Evolutionary conservation across 64 coral and sea anemone species (phyloP), one percentile per base, ranked within the genome.

Genomic region (Stichodactyla mertensii): DNA sequence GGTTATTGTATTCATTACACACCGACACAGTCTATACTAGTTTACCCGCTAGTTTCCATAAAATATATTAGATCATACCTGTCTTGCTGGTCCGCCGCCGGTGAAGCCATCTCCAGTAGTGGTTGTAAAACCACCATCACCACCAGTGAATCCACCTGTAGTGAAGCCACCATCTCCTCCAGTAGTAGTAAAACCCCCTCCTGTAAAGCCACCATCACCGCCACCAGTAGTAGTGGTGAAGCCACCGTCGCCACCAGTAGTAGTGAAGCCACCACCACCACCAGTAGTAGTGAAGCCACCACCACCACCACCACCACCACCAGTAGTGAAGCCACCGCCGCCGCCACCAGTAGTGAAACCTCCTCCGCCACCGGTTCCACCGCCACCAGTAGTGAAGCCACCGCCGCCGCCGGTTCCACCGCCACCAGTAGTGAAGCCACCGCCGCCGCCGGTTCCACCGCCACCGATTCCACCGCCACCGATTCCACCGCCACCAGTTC

Each of bases 71-170:
- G 8, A 58, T 27, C 69, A 74, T 10, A 74, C 69, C 69, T 74
- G 69, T 74, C 69, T 74, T 74, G 23, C 23, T 74, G 69, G 51
- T 81, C 78, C 78, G 36, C 77, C 24, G 26, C 78, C 78, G 23
- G 66, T 27, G 23, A 20, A n/a, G 31, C 28, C 28, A 1, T 45
- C 78, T 13, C 77, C 77, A 18, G 36, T 54, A 54, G 36, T 54
- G 15, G 27, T 55, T 61, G 6, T 11, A 6, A 26, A 28, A 15
- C 26, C 18, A 4, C 55, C 31, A 16, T 20, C 20, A 16, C 83
- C 83, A 7, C 83, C 83, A 26, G 18, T 36, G 12, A 22, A 24
- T 52, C 53, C 79, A 55, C 10, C 79, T 6, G 7, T 55, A 80
- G 31, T 54, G 20, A 51, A 51, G 12, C 18, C 51, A 55, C 52